Conservation (phyloP, 2,113 vertebrate genomes). For the Laticauda colubrina region DNA sequence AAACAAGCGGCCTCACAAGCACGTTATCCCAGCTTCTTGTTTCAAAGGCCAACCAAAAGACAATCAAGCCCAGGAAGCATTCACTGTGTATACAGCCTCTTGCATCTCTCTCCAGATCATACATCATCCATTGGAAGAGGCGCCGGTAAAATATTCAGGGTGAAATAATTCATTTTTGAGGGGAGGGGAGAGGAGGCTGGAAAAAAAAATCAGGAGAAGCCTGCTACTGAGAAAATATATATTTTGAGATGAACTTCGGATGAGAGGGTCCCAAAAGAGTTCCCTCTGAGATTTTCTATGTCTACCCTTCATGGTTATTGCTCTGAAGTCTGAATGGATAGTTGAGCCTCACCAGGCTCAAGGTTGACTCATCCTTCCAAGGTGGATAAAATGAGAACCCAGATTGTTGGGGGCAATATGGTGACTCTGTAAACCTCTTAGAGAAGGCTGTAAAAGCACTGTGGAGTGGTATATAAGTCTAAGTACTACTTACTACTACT, state of each 20-base stretch:
- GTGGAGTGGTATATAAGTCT: no score
- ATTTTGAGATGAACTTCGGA: background rate
- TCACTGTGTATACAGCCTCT: conserved; percentile 1
- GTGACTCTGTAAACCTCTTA: no score
- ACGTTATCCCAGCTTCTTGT: conserved; percentile 38
- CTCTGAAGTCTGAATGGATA: background rate
- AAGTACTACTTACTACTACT: no score
- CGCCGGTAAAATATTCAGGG: conserved; percentile 10
- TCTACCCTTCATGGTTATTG: background rate
- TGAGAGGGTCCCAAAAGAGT: background rate
- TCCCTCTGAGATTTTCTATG: background rate
- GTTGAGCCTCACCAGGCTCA: background rate
- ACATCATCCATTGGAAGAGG: conserved; percentile 5
- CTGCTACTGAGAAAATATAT: background rate
- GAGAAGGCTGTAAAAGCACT: no score
- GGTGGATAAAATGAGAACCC: no score
- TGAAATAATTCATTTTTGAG: conserved; percentile 39
- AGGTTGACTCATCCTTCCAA: no score
- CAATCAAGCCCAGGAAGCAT: background rate
- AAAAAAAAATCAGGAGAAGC: conserved; percentile 23
- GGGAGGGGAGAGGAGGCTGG: background rate
- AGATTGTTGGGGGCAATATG: no score
- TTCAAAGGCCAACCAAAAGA: conserved; percentile 31
- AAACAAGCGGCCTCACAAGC: background rate
- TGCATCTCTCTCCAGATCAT: background rate